phyloP scores from a whole-genome alignment of 1,140 invertebrate genomes.

The Atopsyche davidsoni region DNA sequence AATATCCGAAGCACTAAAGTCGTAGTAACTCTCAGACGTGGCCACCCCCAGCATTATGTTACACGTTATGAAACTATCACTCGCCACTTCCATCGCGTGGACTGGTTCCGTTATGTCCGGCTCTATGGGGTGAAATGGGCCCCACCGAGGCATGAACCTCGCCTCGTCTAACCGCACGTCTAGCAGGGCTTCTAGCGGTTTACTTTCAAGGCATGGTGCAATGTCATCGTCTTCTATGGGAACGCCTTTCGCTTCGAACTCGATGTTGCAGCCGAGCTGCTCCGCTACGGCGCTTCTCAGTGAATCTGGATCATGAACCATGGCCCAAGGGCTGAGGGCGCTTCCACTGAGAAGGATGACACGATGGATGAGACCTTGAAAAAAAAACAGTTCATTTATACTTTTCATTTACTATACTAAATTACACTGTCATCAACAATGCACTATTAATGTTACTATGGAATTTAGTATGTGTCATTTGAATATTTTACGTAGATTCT shows the following conservation, averaged over 20 bases:
- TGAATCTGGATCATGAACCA: slow-evolving; percentile 67
- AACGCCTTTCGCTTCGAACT: slow-evolving; percentile 20
- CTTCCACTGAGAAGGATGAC: slow-evolving; percentile 83
- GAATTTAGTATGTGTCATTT: not conserved
- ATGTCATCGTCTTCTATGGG: slow-evolving; percentile 23
- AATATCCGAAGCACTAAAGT: slow-evolving; percentile 69
- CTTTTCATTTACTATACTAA: slow-evolving; percentile 6
- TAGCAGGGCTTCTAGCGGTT: slow-evolving; percentile 27
- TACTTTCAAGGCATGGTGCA: slow-evolving; percentile 26
- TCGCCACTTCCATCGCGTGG: slow-evolving; percentile 57
- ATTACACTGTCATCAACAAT: not conserved
- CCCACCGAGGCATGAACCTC: slow-evolving; percentile 27
- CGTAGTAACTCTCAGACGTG: slow-evolving; percentile 69
- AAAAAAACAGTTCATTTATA: slow-evolving; percentile 20
- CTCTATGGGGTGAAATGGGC: slow-evolving; percentile 50
- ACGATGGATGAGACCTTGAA: slow-evolving; percentile 72
- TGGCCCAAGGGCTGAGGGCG: slow-evolving; percentile 75
- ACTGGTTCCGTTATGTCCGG: slow-evolving; percentile 58
- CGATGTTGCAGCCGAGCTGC: slow-evolving; percentile 55
- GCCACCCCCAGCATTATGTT: slow-evolving; percentile 63
- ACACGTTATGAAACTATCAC: slow-evolving; percentile 63
- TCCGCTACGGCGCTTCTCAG: slow-evolving; percentile 66
- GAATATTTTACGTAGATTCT: too few species aligned
- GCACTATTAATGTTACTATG: not conserved
- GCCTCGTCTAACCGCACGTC: slow-evolving; percentile 28